Base-by-base conservation (phyloP, 2,113 vertebrate genomes). In the Cebus imitator region DNA sequence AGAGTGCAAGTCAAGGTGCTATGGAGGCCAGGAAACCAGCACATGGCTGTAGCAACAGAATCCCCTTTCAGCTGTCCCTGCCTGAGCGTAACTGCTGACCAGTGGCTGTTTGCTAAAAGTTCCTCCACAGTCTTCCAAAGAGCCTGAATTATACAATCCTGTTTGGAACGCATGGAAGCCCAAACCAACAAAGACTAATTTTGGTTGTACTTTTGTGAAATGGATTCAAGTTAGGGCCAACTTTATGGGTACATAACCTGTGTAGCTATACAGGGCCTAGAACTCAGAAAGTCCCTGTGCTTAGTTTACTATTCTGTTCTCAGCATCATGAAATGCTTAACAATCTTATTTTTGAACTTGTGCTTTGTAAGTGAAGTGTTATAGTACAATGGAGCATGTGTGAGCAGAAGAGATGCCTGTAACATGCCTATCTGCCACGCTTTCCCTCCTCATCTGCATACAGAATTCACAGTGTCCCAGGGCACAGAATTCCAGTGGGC, bases 281-380 rank as follows among this genome's bases (percentile, higher is more conserved):
- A 16, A 27, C 23, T 14, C 48, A 58, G 76, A 45, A 68, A 11
- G n/a, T 40, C 8, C 6, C 23, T 32, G 50, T 45, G 50, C 50
- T 64, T 58, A 50, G n/a, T 61, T 78, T 52, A 70, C 70, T 9
- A 45, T 43, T 30, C 82, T 70, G 48, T 12, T 58, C 48, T 58
- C 27, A 40, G 25, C 8, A 2, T 27, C n/a, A 13, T 35, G 43
- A 64, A 64, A 88, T 48, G n/a, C 70, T 70, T 35, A 61, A 48
- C 84, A 18, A 52, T 89, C 84, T 89, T 27, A 76, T n/a, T 89
- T 93, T 43, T 43, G 50, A 78, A 92, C 50, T 78, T 45, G 45
- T 32, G 76, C 55, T 50, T 55, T 81, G 11, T 80, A n/a, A 16
- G 58, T 35, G 55, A 52, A 35, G 25, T n/a, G 8, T 23, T 55